These are phyloP conservation scores for Mesocricetus auratus DNA, from an alignment of 2,113 vertebrate genomes.

Conservation along the genomic window DNA sequence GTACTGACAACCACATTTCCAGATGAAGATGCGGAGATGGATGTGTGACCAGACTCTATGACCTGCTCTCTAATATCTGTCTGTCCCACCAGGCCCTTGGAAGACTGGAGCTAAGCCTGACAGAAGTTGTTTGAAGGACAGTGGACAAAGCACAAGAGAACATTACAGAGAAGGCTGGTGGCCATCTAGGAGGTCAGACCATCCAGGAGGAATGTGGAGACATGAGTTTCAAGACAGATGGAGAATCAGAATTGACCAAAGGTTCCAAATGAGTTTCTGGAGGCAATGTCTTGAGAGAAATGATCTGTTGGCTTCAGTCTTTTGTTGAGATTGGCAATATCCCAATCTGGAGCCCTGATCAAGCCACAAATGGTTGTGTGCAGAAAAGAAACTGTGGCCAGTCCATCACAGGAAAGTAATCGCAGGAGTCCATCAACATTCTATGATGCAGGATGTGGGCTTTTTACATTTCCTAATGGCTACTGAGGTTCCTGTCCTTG, in stretches of 20 bases:
- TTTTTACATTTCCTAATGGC: conserved; percentile 71
- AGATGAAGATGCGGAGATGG: not conserved
- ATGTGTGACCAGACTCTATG: not conserved
- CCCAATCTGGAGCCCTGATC: not conserved
- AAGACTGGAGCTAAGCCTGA: not conserved
- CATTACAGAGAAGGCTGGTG: not conserved
- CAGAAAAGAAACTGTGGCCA: not conserved
- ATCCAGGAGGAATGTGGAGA: not conserved
- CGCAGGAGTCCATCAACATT: not conserved
- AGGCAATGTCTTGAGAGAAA: not conserved
- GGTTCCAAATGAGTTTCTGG: not conserved
- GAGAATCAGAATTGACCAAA: not conserved
- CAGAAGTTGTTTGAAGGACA: not conserved
- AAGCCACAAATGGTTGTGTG: not conserved
- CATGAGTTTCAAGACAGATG: accelerated
- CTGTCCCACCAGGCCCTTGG: not conserved
- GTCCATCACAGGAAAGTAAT: not conserved
- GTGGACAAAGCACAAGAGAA: not conserved
- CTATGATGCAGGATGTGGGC: conserved; percentile 72
- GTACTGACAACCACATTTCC: accelerated
- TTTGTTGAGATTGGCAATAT: not conserved
- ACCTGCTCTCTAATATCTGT: not conserved
- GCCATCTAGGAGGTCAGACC: not conserved
- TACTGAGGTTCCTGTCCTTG: conserved; percentile 63
- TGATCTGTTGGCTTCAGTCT: not conserved